Evolutionary conservation across 2,888 invertebrate genomes (phyloP).

Genomic region (Andrena dorsata): DNA sequence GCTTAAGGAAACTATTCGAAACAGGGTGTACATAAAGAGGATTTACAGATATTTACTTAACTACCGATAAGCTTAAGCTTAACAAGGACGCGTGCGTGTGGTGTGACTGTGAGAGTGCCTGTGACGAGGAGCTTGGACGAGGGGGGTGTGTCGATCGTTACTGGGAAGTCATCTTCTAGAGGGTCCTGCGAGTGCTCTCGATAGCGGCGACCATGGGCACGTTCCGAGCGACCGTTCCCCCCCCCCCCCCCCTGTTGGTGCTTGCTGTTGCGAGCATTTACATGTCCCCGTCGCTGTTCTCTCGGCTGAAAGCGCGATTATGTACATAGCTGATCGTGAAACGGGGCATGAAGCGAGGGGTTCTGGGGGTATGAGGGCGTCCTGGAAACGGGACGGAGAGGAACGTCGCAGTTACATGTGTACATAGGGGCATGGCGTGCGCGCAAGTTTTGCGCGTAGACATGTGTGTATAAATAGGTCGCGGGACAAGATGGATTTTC

Average conservation of each 20-base stretch:
- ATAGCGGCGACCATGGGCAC: slow-evolving; percentile 11
- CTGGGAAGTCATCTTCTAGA: slow-evolving; percentile 65
- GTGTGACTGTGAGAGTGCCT: slow-evolving; percentile 61
- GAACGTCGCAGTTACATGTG: slow-evolving; percentile 45
- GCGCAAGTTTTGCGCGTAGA: slow-evolving; percentile 38
- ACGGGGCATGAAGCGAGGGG: not conserved
- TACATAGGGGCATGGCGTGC: slow-evolving; percentile 46
- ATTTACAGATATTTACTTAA: slow-evolving; percentile 84
- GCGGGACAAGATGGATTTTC: slow-evolving; percentile 62
- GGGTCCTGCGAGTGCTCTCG: not conserved
- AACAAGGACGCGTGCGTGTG: slow-evolving; percentile 57
- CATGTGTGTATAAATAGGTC: slow-evolving; percentile 58
- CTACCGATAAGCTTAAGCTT: slow-evolving; percentile 78
- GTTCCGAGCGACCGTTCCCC: slow-evolving; percentile 1
- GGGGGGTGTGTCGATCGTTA: slow-evolving; percentile 33
- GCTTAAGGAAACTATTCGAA: slow-evolving; percentile 67
- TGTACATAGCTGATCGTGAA: slow-evolving; percentile 35
- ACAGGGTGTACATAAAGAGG: slow-evolving; percentile 84
- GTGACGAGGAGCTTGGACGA: slow-evolving; percentile 56
- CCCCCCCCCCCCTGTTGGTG: not conserved
- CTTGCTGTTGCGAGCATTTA: slow-evolving; percentile 10
- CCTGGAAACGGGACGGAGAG: slow-evolving; percentile 3
- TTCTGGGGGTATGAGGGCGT: slow-evolving; percentile 5
- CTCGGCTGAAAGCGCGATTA: not conserved
- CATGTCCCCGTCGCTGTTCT: slow-evolving; percentile 23